Base-by-base conservation (phyloP, 2,113 vertebrate genomes). In the Eudyptes chrysolophus region DNA sequence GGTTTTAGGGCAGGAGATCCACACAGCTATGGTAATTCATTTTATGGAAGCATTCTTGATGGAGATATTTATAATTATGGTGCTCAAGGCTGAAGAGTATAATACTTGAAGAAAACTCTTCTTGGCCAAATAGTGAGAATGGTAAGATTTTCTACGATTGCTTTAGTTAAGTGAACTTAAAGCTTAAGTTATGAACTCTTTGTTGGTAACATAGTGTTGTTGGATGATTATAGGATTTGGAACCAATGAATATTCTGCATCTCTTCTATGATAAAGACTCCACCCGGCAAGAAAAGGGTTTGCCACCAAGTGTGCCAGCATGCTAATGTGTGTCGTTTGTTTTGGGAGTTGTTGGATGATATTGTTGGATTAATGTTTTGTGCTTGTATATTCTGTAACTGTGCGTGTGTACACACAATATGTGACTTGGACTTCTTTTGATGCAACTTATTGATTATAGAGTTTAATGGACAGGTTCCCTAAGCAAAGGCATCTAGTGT, bases 141-240 rank as follows among this genome's bases (percentile, higher is more conserved):
- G 34, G 46, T 95, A 87, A 86, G 69, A 68, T 58, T 80, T 92
- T 81, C 30, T 65, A 0, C 42, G 30, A 32, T 51, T 92, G 60
- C 64, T 70, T 69, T 71, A 38, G 22, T 69, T n/a, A 61, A 66
- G 26, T 78, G 58, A 87, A 62, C 21, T 40, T 57, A 51, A 77
- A 80, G 20, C 15, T 1, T 26, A 46, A 68, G 5, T 74, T 70
- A 42, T 57, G 70, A 94, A 42, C 36, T 84, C 66, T 87, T 65
- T 66, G 25, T 90, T 48, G 72, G 75, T 81, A 84, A 52, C 61
- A 8, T 57, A 60, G 80, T 98, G 66, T 98, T 98, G 82, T 98
- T 98, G 98, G 72, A 97, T 98, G 93, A 95, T 98, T 98, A 18
- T 98, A 98, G 98, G 98, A 96, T 82, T 87, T 97, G 98, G 97